Conservation (phyloP, 2,888 invertebrate species). For the Celastrina argiolus region DNA sequence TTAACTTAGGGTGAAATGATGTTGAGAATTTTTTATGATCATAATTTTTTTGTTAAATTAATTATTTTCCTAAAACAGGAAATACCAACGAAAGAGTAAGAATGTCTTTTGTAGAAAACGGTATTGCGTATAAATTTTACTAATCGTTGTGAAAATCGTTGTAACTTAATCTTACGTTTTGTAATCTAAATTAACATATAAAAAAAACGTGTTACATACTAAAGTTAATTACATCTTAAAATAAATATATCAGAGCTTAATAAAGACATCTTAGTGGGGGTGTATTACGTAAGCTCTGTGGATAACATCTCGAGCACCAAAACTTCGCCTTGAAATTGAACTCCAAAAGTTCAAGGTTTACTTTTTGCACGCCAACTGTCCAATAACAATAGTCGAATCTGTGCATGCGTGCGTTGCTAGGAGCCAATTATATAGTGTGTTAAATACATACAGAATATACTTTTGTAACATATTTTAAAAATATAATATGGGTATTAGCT, state of each 20-base stretch:
- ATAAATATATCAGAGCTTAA: neutral
- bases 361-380: constrained; percentile 61
- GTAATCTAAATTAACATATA: neutral
- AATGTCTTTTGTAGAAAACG: too few relatives aligned
- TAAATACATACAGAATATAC: neutral
- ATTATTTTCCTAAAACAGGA: too few relatives aligned
- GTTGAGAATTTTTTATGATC: too few relatives aligned
- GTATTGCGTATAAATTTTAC: too few relatives aligned
- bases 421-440: constrained; percentile 27
- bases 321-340: constrained; percentile 69
- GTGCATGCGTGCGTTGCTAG: constrained; percentile 32
- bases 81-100: too few relatives aligned
- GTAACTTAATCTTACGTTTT: neutral
- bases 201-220: too few relatives aligned
- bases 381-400: constrained; percentile 50
- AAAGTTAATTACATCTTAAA: neutral
- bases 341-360: constrained; percentile 71
- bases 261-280: constrained; percentile 28
- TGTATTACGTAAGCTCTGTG: constrained; percentile 58
- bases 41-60: too few relatives aligned
- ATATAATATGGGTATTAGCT: neutral
- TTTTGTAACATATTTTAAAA: neutral
- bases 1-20: too few relatives aligned
- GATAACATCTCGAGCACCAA: constrained; percentile 51
- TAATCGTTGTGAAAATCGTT: neutral